phyloP scores from a whole-genome alignment of 2,113 vertebrate genomes.

The Pedionomus torquatus region DNA sequence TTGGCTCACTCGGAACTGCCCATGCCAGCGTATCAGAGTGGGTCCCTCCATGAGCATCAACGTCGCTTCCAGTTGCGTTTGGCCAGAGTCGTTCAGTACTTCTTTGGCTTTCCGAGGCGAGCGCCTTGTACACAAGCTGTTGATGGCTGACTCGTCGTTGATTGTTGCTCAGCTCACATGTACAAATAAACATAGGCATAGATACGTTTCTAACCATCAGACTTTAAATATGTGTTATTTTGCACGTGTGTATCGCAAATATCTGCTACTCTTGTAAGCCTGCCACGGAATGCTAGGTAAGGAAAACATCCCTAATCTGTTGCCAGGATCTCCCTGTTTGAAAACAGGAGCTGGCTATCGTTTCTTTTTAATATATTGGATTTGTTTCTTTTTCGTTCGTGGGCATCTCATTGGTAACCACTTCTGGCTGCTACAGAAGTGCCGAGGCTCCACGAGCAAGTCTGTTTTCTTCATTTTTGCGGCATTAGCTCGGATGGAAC shows the following conservation, averaged over 20 bases:
- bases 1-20: background rate
- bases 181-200: background rate
- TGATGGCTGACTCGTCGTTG: background rate
- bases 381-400: background rate
- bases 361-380: background rate
- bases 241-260: background rate
- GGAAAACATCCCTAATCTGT: background rate
- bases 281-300: background rate
- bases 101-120: background rate
- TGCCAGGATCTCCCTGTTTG: background rate
- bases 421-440: background rate
- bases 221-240: background rate
- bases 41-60: background rate
- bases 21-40: background rate
- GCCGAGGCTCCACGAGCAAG: background rate
- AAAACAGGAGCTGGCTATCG: background rate
- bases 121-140: background rate
- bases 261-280: background rate
- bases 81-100: background rate
- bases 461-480: background rate
- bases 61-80: background rate
- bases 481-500: background rate
- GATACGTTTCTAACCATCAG: background rate
- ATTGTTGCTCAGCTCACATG: background rate
- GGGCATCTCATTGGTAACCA: background rate